Percentiles rank a stretch among this genome's conserved stretches.
phyloP scores from a whole-genome alignment of 35 echinoderm and acorn worm species.

The Ptychodera flava region DNA sequence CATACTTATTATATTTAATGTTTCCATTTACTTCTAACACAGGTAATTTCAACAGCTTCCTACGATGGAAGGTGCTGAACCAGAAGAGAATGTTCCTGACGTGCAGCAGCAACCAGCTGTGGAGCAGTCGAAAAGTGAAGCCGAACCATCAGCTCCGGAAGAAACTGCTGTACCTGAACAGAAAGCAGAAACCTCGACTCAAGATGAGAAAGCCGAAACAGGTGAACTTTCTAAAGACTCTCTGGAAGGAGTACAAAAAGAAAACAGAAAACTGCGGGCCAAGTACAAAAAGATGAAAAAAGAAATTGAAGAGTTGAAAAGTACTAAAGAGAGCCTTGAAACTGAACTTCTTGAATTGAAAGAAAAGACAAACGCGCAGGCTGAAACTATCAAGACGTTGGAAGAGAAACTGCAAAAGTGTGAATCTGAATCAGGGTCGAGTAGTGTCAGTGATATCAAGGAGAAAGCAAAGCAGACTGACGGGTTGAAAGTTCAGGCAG shows the following conservation, averaged over 20 bases:
- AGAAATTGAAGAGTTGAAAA: conserved; percentile 46
- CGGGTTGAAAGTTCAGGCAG: conserved; percentile 65
- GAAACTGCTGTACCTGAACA: not conserved
- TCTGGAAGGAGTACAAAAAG: conserved; percentile 13
- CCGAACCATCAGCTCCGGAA: not conserved
- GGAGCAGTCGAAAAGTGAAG: not conserved
- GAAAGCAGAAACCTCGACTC: not conserved
- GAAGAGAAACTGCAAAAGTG: not conserved
- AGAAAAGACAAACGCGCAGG: not conserved
- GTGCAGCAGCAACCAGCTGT: not conserved
- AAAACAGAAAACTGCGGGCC: conserved; percentile 23
- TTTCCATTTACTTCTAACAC: not conserved
- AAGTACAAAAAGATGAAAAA: conserved; percentile 41
- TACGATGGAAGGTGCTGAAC: not conserved
- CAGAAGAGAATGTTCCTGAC: conserved; percentile 5
- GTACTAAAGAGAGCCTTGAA: conserved; percentile 12
- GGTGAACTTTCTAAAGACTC: not conserved
- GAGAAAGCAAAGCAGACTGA: conserved; percentile 53
- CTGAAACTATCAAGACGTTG: conserved; percentile 41
- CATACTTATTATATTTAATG: not conserved
- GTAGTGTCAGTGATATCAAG: not conserved
- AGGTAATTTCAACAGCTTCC: too few relatives aligned
- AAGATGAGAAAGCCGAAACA: not conserved
- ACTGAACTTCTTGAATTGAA: not conserved
- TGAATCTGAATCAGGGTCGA: not conserved